Conservation (phyloP, 2,797 vertebrate genomes). For the Nothura maculosa region DNA sequence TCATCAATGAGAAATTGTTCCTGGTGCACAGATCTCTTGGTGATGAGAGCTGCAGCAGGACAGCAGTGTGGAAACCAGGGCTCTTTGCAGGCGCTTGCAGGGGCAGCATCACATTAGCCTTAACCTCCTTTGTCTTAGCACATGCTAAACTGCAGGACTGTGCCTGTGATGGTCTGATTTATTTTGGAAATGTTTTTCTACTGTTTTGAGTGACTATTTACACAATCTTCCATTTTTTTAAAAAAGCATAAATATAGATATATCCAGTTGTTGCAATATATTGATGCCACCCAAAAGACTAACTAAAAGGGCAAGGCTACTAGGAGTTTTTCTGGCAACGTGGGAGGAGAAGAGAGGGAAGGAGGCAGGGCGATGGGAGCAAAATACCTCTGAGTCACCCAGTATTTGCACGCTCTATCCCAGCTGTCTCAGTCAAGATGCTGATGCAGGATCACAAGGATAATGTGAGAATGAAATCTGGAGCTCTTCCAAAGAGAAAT, state of each 20-base stretch:
- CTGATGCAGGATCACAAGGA: neutral
- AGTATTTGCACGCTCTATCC: neutral
- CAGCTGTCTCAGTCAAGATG: neutral
- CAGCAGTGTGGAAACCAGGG: neutral
- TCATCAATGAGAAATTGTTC: neutral
- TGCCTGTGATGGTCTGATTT: neutral
- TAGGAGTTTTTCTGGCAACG: neutral
- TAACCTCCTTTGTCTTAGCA: fast-evolving
- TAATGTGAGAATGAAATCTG: neutral
- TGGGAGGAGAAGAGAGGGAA: neutral
- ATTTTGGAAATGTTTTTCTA: neutral
- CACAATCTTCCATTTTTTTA: neutral
- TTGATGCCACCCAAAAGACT: neutral
- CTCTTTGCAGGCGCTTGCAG: neutral
- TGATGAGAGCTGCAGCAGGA: neutral
- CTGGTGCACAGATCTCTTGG: neutral
- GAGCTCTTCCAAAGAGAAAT: neutral
- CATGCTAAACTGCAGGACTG: neutral
- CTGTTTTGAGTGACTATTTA: neutral
- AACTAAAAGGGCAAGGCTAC: neutral
- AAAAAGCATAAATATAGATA: neutral
- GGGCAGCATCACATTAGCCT: neutral
- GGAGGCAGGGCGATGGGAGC: neutral
- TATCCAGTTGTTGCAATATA: neutral
- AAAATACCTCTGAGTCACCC: constrained; percentile 7